These are phyloP conservation scores for Stenolophus ochropezus DNA, from an alignment of 2,888 invertebrate genomes.

Conservation along the genomic window DNA sequence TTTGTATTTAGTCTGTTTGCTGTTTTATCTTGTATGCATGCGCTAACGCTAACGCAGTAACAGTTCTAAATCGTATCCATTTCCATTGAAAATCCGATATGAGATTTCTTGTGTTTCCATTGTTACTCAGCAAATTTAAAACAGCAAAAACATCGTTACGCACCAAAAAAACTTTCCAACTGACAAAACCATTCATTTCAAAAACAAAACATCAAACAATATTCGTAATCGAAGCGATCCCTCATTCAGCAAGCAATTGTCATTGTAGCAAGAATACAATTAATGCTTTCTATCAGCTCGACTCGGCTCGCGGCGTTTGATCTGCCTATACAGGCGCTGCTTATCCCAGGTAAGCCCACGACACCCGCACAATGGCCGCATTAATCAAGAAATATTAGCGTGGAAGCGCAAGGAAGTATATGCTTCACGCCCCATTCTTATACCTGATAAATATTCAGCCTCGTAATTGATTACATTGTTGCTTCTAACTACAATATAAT, in stretches of 20 bases:
- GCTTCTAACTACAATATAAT: neutral
- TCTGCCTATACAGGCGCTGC: conserved; percentile 25
- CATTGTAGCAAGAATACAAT: conserved; percentile 22
- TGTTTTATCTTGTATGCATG: neutral
- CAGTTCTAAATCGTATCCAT: neutral
- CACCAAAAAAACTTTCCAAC: neutral
- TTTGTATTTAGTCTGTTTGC: neutral
- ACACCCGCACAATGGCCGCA: conserved; percentile 40
- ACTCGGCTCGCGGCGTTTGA: conserved; percentile 27
- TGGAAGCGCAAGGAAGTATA: neutral
- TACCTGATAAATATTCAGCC: neutral
- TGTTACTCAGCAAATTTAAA: neutral
- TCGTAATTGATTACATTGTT: neutral
- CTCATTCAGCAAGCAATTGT: conserved; percentile 15
- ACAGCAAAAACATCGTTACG: neutral
- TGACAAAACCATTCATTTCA: neutral
- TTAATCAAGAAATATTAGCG: conserved; percentile 51
- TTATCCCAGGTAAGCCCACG: conserved; percentile 44
- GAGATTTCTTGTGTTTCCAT: neutral
- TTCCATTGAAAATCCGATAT: neutral
- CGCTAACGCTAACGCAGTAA: neutral
- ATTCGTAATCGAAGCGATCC: conserved; percentile 19
- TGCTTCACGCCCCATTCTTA: neutral
- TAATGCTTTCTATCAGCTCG: conserved; percentile 12
- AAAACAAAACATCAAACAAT: conserved; percentile 19